Evolutionary conservation across 2,888 invertebrate genomes (phyloP).

Genomic region (Endomychus coccineus): DNA sequence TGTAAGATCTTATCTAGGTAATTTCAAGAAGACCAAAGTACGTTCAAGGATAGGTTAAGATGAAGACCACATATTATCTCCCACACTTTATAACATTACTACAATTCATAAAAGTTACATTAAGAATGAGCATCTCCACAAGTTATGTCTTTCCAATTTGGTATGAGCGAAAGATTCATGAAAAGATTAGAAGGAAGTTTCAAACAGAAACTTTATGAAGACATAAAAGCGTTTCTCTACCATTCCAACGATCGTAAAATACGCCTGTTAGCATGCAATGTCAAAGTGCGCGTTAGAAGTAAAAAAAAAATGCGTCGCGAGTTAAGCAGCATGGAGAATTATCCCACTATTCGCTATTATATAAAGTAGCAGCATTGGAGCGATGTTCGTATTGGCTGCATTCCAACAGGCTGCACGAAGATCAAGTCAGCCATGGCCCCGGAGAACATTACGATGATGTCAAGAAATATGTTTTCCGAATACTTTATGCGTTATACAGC

Average conservation of each 20-base stretch:
- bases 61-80: too few relatives aligned
- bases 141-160: too few relatives aligned
- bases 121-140: too few relatives aligned
- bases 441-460: conserved; percentile 17
- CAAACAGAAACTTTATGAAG: conserved; percentile 6
- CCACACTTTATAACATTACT: too few relatives aligned
- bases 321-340: conserved; percentile 32
- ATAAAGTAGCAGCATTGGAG: conserved; percentile 32
- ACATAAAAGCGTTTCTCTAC: not conserved
- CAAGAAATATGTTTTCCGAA: conserved; percentile 19
- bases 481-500: conserved; percentile 25
- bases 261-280: conserved; percentile 13
- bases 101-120: too few relatives aligned
- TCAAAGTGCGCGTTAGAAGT: conserved; percentile 11
- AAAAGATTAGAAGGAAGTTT: not conserved
- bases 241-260: conserved; percentile 7
- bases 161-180: too few relatives aligned
- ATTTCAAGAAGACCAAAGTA: too few relatives aligned
- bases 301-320: conserved; percentile 25
- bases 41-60: too few relatives aligned
- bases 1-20: too few relatives aligned
- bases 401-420: conserved; percentile 37
- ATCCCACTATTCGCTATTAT: conserved; percentile 31
- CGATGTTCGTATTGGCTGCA: conserved; percentile 35
- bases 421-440: conserved; percentile 25